Conservation (phyloP, 2,113 vertebrate species). For the Phaethornis superciliosus region DNA sequence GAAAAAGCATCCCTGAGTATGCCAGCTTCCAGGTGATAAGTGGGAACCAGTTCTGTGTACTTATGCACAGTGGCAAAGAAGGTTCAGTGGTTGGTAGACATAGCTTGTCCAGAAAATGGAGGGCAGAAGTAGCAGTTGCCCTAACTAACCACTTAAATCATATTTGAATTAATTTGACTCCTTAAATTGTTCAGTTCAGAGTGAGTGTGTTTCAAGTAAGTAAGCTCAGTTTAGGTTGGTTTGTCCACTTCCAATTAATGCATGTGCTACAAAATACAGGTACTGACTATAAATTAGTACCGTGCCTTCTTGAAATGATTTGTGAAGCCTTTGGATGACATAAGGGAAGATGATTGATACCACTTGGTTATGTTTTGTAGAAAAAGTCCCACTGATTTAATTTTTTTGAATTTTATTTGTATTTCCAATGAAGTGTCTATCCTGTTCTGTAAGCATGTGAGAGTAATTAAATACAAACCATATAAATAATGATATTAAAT, state of each 20-base stretch:
- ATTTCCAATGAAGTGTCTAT: neutral
- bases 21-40: neutral
- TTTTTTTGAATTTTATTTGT: neutral
- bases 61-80: neutral
- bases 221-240: neutral
- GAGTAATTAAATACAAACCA: neutral
- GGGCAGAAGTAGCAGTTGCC: neutral
- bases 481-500: neutral
- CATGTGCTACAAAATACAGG: neutral
- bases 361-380: neutral
- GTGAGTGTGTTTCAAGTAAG: neutral
- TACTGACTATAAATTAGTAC: neutral
- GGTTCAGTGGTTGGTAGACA: rapidly evolving
- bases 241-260: neutral
- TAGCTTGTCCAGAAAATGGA: neutral
- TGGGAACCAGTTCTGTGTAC: neutral
- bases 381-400: neutral
- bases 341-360: neutral
- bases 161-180: neutral
- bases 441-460: neutral
- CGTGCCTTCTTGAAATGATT: neutral
- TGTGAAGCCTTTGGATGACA: neutral
- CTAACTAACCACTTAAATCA: neutral
- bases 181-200: rapidly evolving
- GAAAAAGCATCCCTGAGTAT: neutral